Evolutionary conservation across 2,888 invertebrate species (phyloP).

Genomic region (Drosophila recens): DNA sequence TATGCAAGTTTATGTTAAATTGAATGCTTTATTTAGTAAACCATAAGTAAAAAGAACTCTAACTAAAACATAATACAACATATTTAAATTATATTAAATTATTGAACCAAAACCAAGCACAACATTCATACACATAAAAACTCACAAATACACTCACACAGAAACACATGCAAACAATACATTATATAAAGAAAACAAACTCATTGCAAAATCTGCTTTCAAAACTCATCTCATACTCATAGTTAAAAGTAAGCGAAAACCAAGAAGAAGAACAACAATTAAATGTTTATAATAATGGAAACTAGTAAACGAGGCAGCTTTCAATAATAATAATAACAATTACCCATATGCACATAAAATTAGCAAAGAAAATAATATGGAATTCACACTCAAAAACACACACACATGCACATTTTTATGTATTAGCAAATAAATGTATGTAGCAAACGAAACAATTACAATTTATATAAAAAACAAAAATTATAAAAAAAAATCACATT

Average conservation of each 20-base stretch:
- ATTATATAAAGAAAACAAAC: slow-evolving; percentile 46
- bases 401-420: slow-evolving; percentile 42
- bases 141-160: slow-evolving; percentile 28
- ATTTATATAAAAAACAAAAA: slow-evolving; percentile 26
- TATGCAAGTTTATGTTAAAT: slow-evolving; percentile 62
- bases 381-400: slow-evolving; percentile 24
- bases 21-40: slow-evolving; percentile 76
- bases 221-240: slow-evolving; percentile 79
- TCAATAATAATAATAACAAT: slow-evolving; percentile 31
- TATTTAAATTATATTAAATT: slow-evolving; percentile 72
- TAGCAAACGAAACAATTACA: slow-evolving; percentile 55
- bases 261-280: slow-evolving; percentile 27
- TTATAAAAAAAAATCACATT: slow-evolving; percentile 16
- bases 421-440: slow-evolving; percentile 62
- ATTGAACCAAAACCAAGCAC: slow-evolving; percentile 76
- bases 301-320: slow-evolving; percentile 60
- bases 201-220: slow-evolving; percentile 78
- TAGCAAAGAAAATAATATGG: slow-evolving; percentile 28
- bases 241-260: slow-evolving; percentile 69
- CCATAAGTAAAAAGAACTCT: slow-evolving; percentile 48
- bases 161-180: slow-evolving; percentile 29
- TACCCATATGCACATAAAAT: slow-evolving; percentile 32
- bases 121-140: slow-evolving; percentile 59
- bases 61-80: slow-evolving; percentile 45
- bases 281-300: slow-evolving; percentile 40